Percentiles rank a stretch among this genome's conserved stretches.
These are phyloP conservation scores for Drosophila pandora DNA, from an alignment of 1,140 invertebrate species.

Conservation along the genomic window DNA sequence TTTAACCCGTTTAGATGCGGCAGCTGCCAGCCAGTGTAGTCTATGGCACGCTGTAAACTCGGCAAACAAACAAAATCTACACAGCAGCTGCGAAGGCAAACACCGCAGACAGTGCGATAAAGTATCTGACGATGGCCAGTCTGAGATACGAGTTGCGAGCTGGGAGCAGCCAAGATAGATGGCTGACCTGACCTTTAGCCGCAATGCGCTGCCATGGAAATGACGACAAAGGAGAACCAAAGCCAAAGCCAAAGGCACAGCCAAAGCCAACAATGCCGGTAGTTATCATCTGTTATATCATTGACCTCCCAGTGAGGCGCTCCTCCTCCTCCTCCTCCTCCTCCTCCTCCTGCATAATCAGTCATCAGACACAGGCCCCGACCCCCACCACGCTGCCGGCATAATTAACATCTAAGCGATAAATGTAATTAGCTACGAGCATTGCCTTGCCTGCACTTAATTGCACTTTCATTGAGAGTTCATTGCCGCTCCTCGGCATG, in stretches of 20 bases:
- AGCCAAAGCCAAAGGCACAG: background rate
- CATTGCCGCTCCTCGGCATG: constrained; percentile 45
- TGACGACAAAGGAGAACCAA: background rate
- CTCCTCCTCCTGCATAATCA: constrained; percentile 1
- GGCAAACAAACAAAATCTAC: constrained; percentile 16
- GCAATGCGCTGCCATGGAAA: constrained; percentile 5
- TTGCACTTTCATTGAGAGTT: constrained; percentile 73
- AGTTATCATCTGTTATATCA: constrained; percentile 60
- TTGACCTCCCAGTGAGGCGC: constrained; percentile 34
- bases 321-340: constrained; percentile 1
- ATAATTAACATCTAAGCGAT: constrained; percentile 78
- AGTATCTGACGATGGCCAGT: constrained; percentile 38
- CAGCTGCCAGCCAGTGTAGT: constrained; percentile 21
- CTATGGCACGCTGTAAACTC: constrained; percentile 20
- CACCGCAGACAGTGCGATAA: constrained; percentile 34
- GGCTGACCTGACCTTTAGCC: constrained; percentile 39
- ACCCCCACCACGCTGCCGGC: constrained; percentile 30
- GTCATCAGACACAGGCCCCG: constrained; percentile 13
- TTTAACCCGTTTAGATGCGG: constrained; percentile 24
- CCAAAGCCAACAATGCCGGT: constrained; percentile 23
- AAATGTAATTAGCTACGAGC: constrained; percentile 73
- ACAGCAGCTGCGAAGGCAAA: constrained; percentile 16
- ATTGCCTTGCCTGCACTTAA: constrained; percentile 54
- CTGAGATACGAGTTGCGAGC: background rate
- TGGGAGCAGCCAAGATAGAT: constrained; percentile 23